Base-by-base conservation (phyloP, 2,113 vertebrate species). In the Channa maculata region DNA sequence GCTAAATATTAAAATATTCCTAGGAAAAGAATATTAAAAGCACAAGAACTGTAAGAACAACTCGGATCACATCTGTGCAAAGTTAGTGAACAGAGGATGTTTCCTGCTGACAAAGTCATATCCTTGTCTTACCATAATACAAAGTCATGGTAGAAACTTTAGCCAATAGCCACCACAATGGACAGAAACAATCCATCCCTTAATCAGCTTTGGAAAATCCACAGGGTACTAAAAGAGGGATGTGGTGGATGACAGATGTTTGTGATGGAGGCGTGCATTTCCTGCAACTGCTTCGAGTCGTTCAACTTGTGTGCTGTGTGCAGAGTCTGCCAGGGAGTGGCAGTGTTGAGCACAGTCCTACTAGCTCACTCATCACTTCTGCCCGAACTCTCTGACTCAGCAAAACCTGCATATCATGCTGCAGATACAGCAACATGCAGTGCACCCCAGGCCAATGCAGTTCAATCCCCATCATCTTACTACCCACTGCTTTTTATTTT, bases 311-410 rank as follows among this genome's bases (percentile, higher is more conserved):
- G 5, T 75, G 89, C 62, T 79, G 74, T 59, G 49, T 52, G 57
- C 58, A 41, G 14, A 39, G 64, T 64, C 52, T 71, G 72, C 91
- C 94, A 92, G 85, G n/a, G 51, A 66, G 90, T 78, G 92, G 91
- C 91, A 90, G 82, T 69, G 58, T 70, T 89, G 91, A 91, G 91
- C 77, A 60, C 54, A 36, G 24, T 3, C 63, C 43, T n/a, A 15
- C 36, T 7, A 1, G 68, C 81, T 83, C 74, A 48, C 75, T 89
- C 80, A 80, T 77, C 75, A 76, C 68, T 83, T 82, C 83, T 82
- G 79, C 7, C 53, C 71, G 82, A 75, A 81, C 75, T 84, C 69
- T 92, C 91, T 93, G 92, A 93, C 90, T 93, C 92, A 93, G 92
- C 92, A 91, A 83, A 91, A 87, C 41, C 66, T 14, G 51, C n/a